Base-by-base conservation (phyloP, 2,888 invertebrate genomes). In the Amphiduros pacificus region DNA sequence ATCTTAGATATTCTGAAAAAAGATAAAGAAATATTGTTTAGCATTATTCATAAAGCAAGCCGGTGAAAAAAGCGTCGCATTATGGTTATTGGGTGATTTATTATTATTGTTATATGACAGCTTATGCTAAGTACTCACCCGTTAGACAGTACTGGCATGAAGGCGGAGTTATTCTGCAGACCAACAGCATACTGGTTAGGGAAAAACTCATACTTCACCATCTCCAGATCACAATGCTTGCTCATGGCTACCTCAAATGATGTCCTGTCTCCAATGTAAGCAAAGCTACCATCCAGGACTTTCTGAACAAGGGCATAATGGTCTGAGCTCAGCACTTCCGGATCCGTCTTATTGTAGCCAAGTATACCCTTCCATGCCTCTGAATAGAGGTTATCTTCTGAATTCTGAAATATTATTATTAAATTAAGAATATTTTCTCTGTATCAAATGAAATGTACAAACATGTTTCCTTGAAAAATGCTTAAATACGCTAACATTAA, bases 171-270 rank as follows among this genome's bases (percentile, higher is more conserved):
- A 9, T 64, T 53, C 27, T 57, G 61, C n/a, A 58, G 26, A 4
- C 36, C 64, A 2, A 64, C 41, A 6, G 26, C 53, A 22, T 61
- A 61, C 20, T 56, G 41, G n/a, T 54, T 2, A 4, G 64, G 64
- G 31, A 61, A 9, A 40, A 64, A 64, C 36, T 14, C n/a, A 22
- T 64, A 61, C 61, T 61, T 61, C n/a, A 64, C 61, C 31, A 58
- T 54, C 41, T 57, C 48, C 36, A 64, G n/a, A 2, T 26, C 22
- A 24, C 64, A 64, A 14, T 49, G 32, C 3, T 57, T 31, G 40
- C 54, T 58, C 58, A 58, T 61, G 22, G 20, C 50, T 3, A 53
- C 9, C 9, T 61, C 54, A 32, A 61, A 50, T 5, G 28, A 40
- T 17, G 64, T 64, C 48, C 28, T 36, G 32, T 64, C 64, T 22